Percentiles rank a stretch among this genome's conserved stretches.
These are phyloP conservation scores for Lingula anatina DNA, from an alignment of 2,888 invertebrate genomes.

Conservation along the genomic window DNA sequence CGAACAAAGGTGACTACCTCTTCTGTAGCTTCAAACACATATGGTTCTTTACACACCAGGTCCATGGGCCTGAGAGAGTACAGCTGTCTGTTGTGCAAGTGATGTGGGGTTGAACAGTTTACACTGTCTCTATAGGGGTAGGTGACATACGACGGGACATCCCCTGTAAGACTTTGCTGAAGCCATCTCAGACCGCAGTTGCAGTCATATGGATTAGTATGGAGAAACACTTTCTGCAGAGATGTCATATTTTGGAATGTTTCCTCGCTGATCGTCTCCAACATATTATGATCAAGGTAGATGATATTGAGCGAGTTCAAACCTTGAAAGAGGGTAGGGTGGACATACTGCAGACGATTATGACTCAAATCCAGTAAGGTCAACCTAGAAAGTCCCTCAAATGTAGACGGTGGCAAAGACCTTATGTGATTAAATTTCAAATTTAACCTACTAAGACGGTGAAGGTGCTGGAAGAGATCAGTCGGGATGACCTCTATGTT, in stretches of 20 bases:
- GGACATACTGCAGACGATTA: slow-evolving; percentile 19
- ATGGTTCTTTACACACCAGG: slow-evolving; percentile 22
- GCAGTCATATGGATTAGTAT: slow-evolving; percentile 31
- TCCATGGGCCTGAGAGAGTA: slow-evolving; percentile 9
- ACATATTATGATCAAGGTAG: slow-evolving; percentile 21
- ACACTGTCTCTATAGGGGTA: too few species aligned
- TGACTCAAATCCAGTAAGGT: slow-evolving; percentile 15
- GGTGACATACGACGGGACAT: too few species aligned
- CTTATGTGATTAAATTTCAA: slow-evolving; percentile 13
- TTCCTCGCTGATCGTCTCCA: slow-evolving; percentile 9
- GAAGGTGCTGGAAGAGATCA: slow-evolving; percentile 8
- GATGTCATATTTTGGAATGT: slow-evolving; percentile 11
- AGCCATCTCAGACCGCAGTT: slow-evolving; percentile 22
- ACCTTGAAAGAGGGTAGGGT: slow-evolving; percentile 15
- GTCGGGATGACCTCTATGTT: slow-evolving; percentile 8
- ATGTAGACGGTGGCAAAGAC: slow-evolving; percentile 11
- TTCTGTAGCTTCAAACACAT: slow-evolving; percentile 12
- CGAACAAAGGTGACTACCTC: slow-evolving; percentile 9
- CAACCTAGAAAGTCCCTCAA: slow-evolving; percentile 15
- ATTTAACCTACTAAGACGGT: slow-evolving; percentile 10
- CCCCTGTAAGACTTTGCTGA: background rate
- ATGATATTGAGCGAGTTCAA: slow-evolving; percentile 17
- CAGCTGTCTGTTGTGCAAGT: slow-evolving; percentile 12
- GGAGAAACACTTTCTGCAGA: slow-evolving; percentile 14
- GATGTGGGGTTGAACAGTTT: slow-evolving; percentile 18